Evolutionary conservation across 64 coral and sea anemone genomes (phyloP).

Genomic region (Stichodactyla helianthus): DNA sequence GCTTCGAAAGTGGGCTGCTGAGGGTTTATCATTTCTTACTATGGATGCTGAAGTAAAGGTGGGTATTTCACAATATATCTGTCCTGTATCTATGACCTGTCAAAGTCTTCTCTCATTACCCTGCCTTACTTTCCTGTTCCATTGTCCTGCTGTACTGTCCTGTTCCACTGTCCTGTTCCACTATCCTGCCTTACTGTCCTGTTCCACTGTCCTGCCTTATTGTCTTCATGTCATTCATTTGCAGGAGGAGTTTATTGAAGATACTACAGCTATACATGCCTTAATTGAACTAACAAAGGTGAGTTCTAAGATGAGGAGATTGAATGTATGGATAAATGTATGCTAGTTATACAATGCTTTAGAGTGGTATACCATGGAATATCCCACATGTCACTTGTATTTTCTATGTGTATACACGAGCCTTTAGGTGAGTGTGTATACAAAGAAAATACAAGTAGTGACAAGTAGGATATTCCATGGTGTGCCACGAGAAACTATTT

Average conservation of each 20-base stretch:
- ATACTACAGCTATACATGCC: conserved; percentile 64
- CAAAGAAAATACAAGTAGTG: no score
- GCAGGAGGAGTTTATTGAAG: conserved; percentile 80
- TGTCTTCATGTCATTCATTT: neutral
- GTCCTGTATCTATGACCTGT: neutral
- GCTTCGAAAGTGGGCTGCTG: conserved; percentile 87
- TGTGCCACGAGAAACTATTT: no score
- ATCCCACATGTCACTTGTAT: no score
- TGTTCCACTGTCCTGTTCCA: neutral
- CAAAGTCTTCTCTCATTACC: no score
- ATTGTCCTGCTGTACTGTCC: neutral
- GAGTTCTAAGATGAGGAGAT: neutral
- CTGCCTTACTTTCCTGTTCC: neutral
- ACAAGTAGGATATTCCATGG: no score
- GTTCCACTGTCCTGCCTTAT: neutral
- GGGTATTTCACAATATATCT: neutral
- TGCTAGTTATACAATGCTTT: no score
- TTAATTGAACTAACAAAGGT: conserved; percentile 91
- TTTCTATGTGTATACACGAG: no score
- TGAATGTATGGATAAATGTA: neutral
- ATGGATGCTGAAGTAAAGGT: conserved; percentile 99
- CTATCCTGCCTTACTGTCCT: neutral
- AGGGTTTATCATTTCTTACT: conserved; percentile 79
- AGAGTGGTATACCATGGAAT: no score
- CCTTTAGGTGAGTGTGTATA: no score